Base-by-base conservation (phyloP, 2,888 invertebrate genomes). In the Drosophila anceps region DNA sequence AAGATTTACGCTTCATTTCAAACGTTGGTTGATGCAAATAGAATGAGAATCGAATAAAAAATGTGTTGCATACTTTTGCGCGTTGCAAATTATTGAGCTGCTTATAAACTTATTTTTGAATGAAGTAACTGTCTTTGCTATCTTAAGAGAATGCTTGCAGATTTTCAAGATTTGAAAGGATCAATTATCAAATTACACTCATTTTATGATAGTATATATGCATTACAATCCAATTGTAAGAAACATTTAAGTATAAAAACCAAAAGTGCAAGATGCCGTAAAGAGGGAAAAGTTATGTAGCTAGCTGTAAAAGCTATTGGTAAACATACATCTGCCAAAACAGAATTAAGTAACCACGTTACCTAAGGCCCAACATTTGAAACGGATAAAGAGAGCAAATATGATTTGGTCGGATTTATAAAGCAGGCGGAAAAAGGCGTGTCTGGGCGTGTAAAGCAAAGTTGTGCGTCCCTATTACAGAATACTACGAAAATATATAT, bases 31-130 rank as follows among this genome's bases (percentile, higher is more conserved):
- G 5, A 7, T 18, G 3, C 13, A 2, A 8, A 7, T 0, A 0
- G 2, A 7, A 8, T 4, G 13, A 8, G 8, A 31, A 20, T 1
- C 0, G 13, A 33, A 50, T 13, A 18, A 4, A 50, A 33, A 50
- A 18, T 18, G 0, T 50, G 24, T 53, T 37, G 43, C 43, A 57
- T 57, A 57, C 57, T 33, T 57, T 43, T 57, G 1, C 24, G 57
- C 43, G 12, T 4, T 37, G 12, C 9, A 55, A 31, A 55, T 8
- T 50, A 33, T 13, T 50, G 6, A 18, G 12, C 18, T 3, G 12
- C 18, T 12, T 29, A 18, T 1, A 13, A 13, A 39, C 7, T 29
- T 24, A 1, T 0, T 15, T 24, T 24, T 15, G 3, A 24, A 10
- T 9, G 12, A 39, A 13, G 3, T 7, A 4, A 29, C 1, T n/a